Conservation (phyloP, 2,797 vertebrate genomes). For the Lindbergichthys nudifrons region DNA sequence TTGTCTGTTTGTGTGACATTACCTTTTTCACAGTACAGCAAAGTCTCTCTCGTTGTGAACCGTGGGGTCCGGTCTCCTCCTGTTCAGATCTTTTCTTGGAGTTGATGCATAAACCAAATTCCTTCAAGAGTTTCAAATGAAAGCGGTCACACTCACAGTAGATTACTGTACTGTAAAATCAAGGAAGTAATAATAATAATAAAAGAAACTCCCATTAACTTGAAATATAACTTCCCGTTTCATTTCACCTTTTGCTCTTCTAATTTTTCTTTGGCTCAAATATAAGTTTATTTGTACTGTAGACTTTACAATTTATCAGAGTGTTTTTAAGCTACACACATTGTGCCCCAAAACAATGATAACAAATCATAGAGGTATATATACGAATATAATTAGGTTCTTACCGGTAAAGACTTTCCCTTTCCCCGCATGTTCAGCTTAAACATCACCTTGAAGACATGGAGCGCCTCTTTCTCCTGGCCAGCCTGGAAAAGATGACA, state of each 20-base stretch:
- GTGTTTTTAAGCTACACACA: neutral
- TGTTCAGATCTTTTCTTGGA: conserved; percentile 22
- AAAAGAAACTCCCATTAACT: neutral
- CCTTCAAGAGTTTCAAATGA: conserved; percentile 60
- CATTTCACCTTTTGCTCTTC: neutral
- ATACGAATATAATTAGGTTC: neutral
- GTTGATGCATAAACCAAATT: conserved; percentile 51
- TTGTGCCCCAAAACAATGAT: neutral
- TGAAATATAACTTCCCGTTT: conserved; percentile 1
- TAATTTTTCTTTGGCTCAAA: neutral
- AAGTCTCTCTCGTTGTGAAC: conserved; percentile 19
- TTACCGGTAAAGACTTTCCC: conserved; percentile 71
- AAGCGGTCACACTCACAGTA: neutral
- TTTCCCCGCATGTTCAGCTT: conserved; percentile 71
- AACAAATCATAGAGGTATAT: neutral
- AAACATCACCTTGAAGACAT: conserved; percentile 82
- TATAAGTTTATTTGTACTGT: too few relatives aligned
- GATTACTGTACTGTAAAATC: neutral
- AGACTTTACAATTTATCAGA: neutral
- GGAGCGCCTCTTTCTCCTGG: conserved; percentile 75
- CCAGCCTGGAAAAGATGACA: conserved; percentile 63
- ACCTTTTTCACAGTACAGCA: conserved; percentile 67
- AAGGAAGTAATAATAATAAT: neutral
- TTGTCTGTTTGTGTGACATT: neutral
- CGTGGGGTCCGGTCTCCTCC: neutral